Base-by-base conservation (phyloP, 1,140 invertebrate species). In the Caenorhabditis latens region DNA sequence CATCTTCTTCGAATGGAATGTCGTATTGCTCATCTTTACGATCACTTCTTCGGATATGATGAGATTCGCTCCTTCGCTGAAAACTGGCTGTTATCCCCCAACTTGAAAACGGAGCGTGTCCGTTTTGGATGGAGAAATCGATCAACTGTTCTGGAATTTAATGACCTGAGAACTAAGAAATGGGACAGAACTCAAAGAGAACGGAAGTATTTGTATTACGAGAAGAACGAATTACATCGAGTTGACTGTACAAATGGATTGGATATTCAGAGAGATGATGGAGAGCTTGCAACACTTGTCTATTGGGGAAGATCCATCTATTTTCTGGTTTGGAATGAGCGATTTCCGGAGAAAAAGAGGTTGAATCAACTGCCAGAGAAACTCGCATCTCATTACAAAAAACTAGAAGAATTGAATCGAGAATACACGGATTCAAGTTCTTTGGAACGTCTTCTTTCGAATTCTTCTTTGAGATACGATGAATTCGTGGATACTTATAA, bases 291-390 rank as follows among this genome's bases (percentile, higher is more conserved):
- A 43, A 71, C 67, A 19, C 19, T 43, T 24, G 42, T 71, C 4
- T n/a, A 19, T 71, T 4, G 7, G 5, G 13, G 9, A 40, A 24
- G 19, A 40, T 7, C 8, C 9, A 40, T 65, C 2, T 40, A 65
- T 40, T 65, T 65, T 40, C 24, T 65, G 1, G 61, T 65, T 9
- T 65, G 61, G 61, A 32, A 32, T 65, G 61, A 65, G 40, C 13
- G 61, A 65, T 40, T 40, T 65, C 61, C 61, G 19, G 61, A 65
- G 61, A 65, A 65, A 40, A 65, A 65, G 61, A 65, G 61, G 40
- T 13, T 65, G 24, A 9, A 40, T 2, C 9, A 40, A 40, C 9
- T 65, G 8, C 21, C 24, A 4, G 32, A 65, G 11, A 40, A 13
- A 13, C 9, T 65, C 8, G 9, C 9, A 11, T 24, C 61, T 40